Evolutionary conservation across 1,140 invertebrate species (phyloP).

Genomic region (Anoplolepis gracilipes): DNA sequence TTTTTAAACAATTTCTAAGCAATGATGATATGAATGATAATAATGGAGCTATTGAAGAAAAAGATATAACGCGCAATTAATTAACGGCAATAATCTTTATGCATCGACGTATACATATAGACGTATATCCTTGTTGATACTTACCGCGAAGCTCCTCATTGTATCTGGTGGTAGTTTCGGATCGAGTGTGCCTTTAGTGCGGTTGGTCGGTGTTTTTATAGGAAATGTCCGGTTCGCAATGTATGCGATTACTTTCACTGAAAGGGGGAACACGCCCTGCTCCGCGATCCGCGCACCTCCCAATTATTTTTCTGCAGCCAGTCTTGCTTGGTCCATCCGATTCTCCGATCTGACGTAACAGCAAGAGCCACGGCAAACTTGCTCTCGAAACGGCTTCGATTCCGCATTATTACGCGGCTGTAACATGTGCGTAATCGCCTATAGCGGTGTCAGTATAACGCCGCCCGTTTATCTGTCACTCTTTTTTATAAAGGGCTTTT

Average conservation of each 20-base stretch:
- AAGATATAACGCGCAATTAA: not conserved
- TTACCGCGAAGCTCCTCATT: slow-evolving; percentile 78
- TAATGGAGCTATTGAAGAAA: not conserved
- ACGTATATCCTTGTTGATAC: slow-evolving; percentile 55
- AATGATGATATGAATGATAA: not conserved
- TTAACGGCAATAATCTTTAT: not conserved
- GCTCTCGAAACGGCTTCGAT: slow-evolving; percentile 42
- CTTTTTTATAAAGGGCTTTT: slow-evolving; percentile 50
- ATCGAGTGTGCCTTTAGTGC: slow-evolving; percentile 74
- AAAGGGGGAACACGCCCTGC: slow-evolving; percentile 69
- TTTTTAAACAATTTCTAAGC: not conserved
- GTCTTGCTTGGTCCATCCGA: slow-evolving; percentile 68
- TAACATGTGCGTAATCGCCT: slow-evolving; percentile 33
- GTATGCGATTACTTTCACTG: slow-evolving; percentile 79
- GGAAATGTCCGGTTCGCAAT: slow-evolving; percentile 68
- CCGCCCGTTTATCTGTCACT: not conserved
- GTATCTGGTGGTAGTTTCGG: slow-evolving; percentile 66
- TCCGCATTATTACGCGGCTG: slow-evolving; percentile 46
- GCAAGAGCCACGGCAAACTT: slow-evolving; percentile 30
- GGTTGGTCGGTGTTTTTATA: slow-evolving; percentile 77
- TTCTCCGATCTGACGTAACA: slow-evolving; percentile 72
- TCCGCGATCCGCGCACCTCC: slow-evolving; percentile 47
- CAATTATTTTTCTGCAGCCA: slow-evolving; percentile 62
- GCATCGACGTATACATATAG: not conserved
- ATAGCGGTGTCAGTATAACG: slow-evolving; percentile 13